Percentiles rank a stretch among this genome's conserved stretches.
These are phyloP conservation scores for Alexandromys fortis DNA, from an alignment of 2,113 vertebrate species.

Conservation along the genomic window DNA sequence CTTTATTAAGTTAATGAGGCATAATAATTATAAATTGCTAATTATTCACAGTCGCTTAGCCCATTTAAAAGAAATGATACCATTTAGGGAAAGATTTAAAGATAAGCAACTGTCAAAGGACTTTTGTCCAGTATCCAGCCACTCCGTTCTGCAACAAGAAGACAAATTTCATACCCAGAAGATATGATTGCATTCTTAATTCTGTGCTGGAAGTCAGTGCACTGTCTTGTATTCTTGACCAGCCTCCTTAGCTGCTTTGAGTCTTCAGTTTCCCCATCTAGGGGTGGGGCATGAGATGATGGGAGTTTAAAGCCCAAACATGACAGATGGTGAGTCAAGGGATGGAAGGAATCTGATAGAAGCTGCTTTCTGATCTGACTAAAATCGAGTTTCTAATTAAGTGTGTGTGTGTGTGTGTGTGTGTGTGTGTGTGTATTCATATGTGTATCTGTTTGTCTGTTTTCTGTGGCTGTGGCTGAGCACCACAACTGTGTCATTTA, in stretches of 20 bases:
- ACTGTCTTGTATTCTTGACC: background rate
- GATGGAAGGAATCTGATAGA: background rate
- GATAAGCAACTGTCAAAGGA: conserved; percentile 55
- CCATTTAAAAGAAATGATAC: conserved; percentile 69
- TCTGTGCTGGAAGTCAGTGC: background rate
- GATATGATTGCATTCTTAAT: background rate
- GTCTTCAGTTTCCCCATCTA: background rate
- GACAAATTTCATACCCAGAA: background rate
- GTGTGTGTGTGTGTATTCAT: background rate
- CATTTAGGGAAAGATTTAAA: conserved; percentile 78
- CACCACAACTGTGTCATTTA: background rate
- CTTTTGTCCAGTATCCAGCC: background rate
- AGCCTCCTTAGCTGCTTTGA: background rate
- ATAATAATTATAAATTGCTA: conserved; percentile 80
- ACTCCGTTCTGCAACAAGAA: background rate
- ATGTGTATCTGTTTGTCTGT: background rate
- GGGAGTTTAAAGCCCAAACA: background rate
- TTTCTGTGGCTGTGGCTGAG: background rate
- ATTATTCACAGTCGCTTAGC: conserved; percentile 73
- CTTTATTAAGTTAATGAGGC: conserved; percentile 80
- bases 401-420: background rate
- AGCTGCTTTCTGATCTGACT: background rate
- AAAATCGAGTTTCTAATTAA: background rate
- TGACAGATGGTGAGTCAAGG: background rate
- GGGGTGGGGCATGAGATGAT: no score